Percentiles rank a stretch among this genome's conserved stretches.
Evolutionary conservation across 2,113 vertebrate genomes (phyloP).

Genomic region (Protobothrops flavoviridis): DNA sequence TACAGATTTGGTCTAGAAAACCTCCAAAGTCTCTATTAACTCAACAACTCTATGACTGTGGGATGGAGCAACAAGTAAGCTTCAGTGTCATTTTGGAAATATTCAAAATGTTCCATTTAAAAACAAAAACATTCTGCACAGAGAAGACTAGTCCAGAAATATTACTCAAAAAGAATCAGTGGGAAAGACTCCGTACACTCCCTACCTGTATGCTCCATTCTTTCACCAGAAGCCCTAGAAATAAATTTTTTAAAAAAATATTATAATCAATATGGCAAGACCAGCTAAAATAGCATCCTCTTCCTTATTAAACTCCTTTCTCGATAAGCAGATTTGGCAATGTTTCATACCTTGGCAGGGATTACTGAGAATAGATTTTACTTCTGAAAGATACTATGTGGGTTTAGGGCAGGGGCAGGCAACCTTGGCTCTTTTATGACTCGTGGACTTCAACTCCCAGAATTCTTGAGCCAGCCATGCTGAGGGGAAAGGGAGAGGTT

Average conservation of each 20-base stretch:
- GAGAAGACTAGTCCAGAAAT: not conserved
- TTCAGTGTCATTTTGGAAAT: not conserved
- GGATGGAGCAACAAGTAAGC: not conserved
- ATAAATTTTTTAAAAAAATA: not conserved
- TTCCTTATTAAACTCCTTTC: not conserved
- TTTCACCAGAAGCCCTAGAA: not conserved
- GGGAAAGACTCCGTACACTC: not conserved
- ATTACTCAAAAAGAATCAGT: not conserved
- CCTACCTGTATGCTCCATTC: not conserved
- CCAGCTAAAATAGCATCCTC: not conserved
- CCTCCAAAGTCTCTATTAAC: not conserved
- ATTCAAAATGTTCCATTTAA: not conserved
- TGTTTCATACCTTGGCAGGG: not conserved
- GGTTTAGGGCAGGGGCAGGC: no score
- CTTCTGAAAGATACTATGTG: no score
- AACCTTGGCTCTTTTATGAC: no score
- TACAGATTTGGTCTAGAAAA: not conserved
- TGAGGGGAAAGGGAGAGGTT: no score
- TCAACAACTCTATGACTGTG: not conserved
- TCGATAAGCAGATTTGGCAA: not conserved
- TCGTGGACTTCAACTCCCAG: no score
- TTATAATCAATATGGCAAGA: not conserved
- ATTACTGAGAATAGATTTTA: not conserved
- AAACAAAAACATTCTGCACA: not conserved
- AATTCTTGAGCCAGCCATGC: no score